Conservation (phyloP, 2,888 invertebrate species). For the Spodoptera littoralis region DNA sequence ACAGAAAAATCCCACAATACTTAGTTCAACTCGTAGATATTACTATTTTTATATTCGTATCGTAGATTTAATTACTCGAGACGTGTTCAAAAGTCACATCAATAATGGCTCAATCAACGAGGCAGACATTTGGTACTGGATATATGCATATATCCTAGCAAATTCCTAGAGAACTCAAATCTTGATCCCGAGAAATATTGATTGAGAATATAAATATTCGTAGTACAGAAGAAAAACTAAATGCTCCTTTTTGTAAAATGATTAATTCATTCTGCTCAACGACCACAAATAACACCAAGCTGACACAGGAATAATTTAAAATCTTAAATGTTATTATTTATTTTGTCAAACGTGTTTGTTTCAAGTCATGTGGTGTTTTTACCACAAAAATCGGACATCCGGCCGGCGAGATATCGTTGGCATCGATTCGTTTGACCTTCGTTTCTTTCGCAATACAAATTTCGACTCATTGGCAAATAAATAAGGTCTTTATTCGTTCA, state of each 20-base stretch:
- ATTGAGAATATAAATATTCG: no score
- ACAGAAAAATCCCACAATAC: no score
- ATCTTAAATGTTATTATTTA: slow-evolving; percentile 7
- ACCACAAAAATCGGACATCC: slow-evolving; percentile 55
- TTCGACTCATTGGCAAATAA: slow-evolving; percentile 28
- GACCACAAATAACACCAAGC: slow-evolving; percentile 10
- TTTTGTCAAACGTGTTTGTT: slow-evolving; percentile 16
- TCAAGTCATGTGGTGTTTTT: slow-evolving; percentile 38
- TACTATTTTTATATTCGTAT: no score
- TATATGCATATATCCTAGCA: no score
- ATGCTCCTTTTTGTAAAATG: no score
- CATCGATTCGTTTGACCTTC: slow-evolving; percentile 56
- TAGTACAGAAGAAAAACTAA: background rate
- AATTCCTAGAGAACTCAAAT: no score
- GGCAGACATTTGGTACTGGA: no score
- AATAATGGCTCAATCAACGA: no score
- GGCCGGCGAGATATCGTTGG: slow-evolving; percentile 43
- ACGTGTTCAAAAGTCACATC: no score
- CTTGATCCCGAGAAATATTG: no score
- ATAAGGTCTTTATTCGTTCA: slow-evolving; percentile 38
- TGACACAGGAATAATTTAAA: background rate
- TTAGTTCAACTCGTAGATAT: no score
- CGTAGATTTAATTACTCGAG: no score
- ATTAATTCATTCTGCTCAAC: background rate
- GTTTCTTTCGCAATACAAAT: slow-evolving; percentile 33